phyloP scores from a whole-genome alignment of 2,888 invertebrate species.

The Venusia cambrica region DNA sequence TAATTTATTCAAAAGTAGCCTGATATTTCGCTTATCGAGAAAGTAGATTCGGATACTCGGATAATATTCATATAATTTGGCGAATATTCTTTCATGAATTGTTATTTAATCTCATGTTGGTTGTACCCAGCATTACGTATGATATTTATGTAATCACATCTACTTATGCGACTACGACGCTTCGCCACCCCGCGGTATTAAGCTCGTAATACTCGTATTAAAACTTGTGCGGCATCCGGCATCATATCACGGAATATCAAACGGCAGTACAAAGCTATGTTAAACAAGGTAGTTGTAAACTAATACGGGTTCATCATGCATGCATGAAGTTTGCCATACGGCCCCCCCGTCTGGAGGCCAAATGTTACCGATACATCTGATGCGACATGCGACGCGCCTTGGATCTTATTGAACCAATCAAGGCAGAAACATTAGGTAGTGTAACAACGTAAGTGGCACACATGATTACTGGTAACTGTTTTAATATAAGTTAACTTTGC shows the following conservation, averaged over 20 bases:
- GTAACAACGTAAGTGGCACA: too few relatives aligned
- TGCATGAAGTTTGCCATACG: slow-evolving; percentile 56
- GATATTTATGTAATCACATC: slow-evolving; percentile 10
- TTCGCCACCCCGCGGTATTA: slow-evolving; percentile 7
- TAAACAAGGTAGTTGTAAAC: slow-evolving; percentile 54
- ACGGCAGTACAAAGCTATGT: slow-evolving; percentile 60
- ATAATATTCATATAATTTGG: too few relatives aligned
- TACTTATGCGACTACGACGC: slow-evolving; percentile 9
- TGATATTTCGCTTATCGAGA: too few relatives aligned
- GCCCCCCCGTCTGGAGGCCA: slow-evolving; percentile 19
- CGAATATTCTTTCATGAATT: too few relatives aligned
- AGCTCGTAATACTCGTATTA: slow-evolving; percentile 32
- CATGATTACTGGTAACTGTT: too few relatives aligned
- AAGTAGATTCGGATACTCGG: too few relatives aligned
- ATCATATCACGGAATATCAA: slow-evolving; percentile 61
- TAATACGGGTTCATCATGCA: slow-evolving; percentile 65
- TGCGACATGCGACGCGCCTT: slow-evolving; percentile 16
- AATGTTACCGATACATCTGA: slow-evolving; percentile 31
- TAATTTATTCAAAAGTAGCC: too few relatives aligned
- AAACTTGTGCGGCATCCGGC: slow-evolving; percentile 32
- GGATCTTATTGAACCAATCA: slow-evolving; percentile 14
- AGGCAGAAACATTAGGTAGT: slow-evolving; percentile 2
- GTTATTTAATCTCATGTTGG: slow-evolving; percentile 6
- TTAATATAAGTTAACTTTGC: too few relatives aligned
- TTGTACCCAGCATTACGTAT: slow-evolving; percentile 3